Evolutionary conservation across 1,140 invertebrate genomes (phyloP), one percentile per base, ranked within the genome.

Genomic region (Calliphora vicina): DNA sequence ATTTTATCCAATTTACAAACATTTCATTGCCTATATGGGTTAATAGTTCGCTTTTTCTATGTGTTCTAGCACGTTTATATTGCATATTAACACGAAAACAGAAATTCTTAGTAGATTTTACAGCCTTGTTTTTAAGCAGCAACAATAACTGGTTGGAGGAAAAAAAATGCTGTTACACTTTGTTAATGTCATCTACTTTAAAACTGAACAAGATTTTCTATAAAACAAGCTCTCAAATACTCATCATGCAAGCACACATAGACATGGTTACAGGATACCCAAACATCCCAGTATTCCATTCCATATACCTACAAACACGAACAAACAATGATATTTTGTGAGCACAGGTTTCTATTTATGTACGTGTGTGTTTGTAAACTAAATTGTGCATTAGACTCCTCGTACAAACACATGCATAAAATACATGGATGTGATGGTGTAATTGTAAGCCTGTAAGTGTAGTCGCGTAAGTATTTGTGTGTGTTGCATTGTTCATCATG

Each of bases 151-250:
- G 15, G 10, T 17, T 4, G 10, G 15, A 10, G 3, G 12, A 50
- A 3, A 50, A 61, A 23, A 67, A 67, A 20, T 23, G 57, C 23
- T 67, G 57, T 67, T 67, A 67, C n/a, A 67, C n/a, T 67, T 67
- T 67, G 57, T 67, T 67, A 67, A 67, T 67, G 57, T 67, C 57
- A 67, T 67, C 57, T 23, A 67, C 57, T 67, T 45, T 45, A 13
- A 67, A 67, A 67, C 20, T 67, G 57, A 67, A 67, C 57, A 67
- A 67, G 57, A 67, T 67, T 67, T 67, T 67, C 20, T 67, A 23
- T 67, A 67, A 67, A 67, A 23, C 43, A 45, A 45, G 2, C 43
- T 45, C 43, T 45, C 43, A 67, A 8, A 67, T 20, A 23, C n/a
- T 67, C n/a, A 67, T 67, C 57, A 67, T 67, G 8, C 29, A 45